phyloP scores from a whole-genome alignment of 2,113 vertebrate genomes.

The Psephotus haematonotus region DNA sequence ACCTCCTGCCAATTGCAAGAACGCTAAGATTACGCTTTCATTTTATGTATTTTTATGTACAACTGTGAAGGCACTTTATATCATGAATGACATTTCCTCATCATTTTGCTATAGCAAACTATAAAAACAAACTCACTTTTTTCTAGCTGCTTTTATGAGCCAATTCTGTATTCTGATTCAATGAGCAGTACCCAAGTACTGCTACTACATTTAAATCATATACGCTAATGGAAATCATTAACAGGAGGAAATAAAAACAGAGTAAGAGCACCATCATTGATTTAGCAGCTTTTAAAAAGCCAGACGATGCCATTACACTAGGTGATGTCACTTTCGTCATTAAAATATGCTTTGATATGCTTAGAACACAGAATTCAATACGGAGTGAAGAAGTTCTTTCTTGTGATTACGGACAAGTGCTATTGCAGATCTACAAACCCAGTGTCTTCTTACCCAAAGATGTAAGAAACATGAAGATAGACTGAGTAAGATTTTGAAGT shows the following conservation, averaged over 20 bases:
- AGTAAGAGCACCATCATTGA: not conserved
- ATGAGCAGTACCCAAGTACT: not conserved
- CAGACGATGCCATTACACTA: not conserved
- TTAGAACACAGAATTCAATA: not conserved
- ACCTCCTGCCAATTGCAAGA: not conserved
- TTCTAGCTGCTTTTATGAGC: not conserved
- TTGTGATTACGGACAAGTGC: not conserved
- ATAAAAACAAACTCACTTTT: not conserved
- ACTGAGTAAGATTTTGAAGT: not conserved
- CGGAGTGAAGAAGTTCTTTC: not conserved
- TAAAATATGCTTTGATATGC: not conserved
- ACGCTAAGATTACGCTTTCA: not conserved
- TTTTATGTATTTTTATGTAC: not conserved
- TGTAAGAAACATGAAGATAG: not conserved
- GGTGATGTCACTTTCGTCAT: not conserved
- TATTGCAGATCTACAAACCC: not conserved
- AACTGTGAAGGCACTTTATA: not conserved
- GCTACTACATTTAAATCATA: not conserved
- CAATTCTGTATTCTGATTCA: not conserved
- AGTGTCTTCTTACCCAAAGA: not conserved
- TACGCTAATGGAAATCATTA: not conserved
- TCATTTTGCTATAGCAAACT: not conserved
- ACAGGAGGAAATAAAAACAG: fast-evolving
- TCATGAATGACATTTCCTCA: not conserved
- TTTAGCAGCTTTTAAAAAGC: not conserved